Conservation (phyloP, 2,888 invertebrate genomes). For the Cotesia congregata region DNA sequence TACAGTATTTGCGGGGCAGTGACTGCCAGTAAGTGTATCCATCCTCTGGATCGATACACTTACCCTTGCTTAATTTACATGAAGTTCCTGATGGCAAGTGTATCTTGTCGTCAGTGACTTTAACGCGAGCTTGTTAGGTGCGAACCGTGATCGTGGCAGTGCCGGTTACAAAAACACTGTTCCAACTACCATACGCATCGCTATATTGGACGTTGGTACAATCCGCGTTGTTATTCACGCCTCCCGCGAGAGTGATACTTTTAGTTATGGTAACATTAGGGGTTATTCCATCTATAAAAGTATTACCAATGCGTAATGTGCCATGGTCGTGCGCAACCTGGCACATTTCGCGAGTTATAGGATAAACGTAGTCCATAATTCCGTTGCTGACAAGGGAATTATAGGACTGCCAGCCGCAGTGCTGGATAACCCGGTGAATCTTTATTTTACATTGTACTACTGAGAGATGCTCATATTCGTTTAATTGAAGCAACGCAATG, state of each 20-base stretch:
- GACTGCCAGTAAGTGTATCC: too few relatives aligned
- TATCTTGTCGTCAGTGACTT: constrained; percentile 25
- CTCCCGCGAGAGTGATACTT: neutral
- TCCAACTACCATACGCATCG: too few relatives aligned
- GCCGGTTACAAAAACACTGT: constrained; percentile 18
- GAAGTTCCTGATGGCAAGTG: constrained; percentile 22
- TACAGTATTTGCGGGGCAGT: too few relatives aligned
- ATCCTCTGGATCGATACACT: too few relatives aligned
- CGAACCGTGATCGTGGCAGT: constrained; percentile 23
- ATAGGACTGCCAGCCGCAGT: neutral
- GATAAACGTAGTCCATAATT: neutral
- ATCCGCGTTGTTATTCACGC: neutral
- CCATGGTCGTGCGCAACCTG: constrained; percentile 11
- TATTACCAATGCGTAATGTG: constrained; percentile 2
- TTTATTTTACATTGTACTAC: constrained; percentile 2
- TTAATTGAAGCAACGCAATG: neutral
- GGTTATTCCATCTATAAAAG: too few relatives aligned
- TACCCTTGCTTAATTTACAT: too few relatives aligned
- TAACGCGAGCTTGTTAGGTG: neutral
- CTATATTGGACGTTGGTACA: constrained; percentile 39
- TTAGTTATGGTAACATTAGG: neutral
- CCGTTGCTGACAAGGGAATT: neutral
- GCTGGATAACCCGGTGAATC: neutral
- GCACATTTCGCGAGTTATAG: constrained; percentile 2
- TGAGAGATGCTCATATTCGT: neutral